phyloP scores from a whole-genome alignment of 2,888 invertebrate genomes.

The Ethmia dodecea region DNA sequence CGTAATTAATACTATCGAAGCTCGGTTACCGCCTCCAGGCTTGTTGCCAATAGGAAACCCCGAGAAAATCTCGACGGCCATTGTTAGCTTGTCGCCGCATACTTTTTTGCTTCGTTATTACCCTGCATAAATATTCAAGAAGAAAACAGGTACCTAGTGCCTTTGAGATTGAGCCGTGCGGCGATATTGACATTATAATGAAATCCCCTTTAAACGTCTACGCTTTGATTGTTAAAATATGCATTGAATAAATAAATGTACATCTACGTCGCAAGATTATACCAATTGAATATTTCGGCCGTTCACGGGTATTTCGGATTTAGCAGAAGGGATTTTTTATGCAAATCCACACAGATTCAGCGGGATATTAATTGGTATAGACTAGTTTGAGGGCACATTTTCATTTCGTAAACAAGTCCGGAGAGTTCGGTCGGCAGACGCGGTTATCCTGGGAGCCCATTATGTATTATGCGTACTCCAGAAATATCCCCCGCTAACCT shows the following conservation, averaged over 20 bases:
- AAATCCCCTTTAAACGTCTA: conserved; percentile 41
- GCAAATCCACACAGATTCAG: conserved; percentile 24
- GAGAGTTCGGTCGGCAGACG: conserved; percentile 22
- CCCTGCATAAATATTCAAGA: conserved; percentile 52
- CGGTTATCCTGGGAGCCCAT: conserved; percentile 20
- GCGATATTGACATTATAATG: conserved; percentile 53
- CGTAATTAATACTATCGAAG: conserved; percentile 37
- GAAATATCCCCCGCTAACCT: conserved; percentile 38
- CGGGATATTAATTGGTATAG: conserved; percentile 23
- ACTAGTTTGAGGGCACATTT: conserved; percentile 22
- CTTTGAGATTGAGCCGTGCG: conserved; percentile 39
- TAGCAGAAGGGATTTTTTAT: conserved; percentile 7
- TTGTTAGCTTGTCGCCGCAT: conserved; percentile 38
- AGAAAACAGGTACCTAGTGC: conserved; percentile 39
- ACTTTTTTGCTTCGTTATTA: conserved; percentile 44
- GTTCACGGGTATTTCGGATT: conserved; percentile 21
- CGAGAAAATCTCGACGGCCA: conserved; percentile 32
- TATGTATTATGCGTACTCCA: conserved; percentile 45
- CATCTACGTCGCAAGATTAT: conserved; percentile 16
- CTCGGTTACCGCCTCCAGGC: conserved; percentile 17
- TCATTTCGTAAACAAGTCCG: conserved; percentile 23
- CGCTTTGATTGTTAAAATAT: conserved; percentile 47
- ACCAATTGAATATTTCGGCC: conserved; percentile 19
- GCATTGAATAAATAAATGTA: conserved; percentile 39
- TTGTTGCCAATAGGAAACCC: conserved; percentile 29